Evolutionary conservation across 2,888 invertebrate species (phyloP).

Genomic region (Lobophora halterata): DNA sequence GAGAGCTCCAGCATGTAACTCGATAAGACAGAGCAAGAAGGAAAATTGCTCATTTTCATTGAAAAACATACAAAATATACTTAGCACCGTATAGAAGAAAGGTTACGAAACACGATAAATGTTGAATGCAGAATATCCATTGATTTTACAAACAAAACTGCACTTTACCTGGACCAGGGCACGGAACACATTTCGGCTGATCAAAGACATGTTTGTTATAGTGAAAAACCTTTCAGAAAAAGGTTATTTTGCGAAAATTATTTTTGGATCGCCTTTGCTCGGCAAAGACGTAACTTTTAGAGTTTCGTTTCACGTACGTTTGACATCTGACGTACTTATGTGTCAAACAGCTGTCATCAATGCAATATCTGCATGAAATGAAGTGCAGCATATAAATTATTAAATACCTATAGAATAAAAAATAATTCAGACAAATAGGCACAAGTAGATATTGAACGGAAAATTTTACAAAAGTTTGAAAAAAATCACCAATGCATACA

Average conservation of each 20-base stretch:
- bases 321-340: too few species aligned
- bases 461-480: too few species aligned
- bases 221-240: constrained; percentile 40
- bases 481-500: too few species aligned
- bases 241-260: constrained; percentile 53
- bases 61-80: constrained; percentile 17
- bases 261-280: constrained; percentile 54
- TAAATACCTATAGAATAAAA: too few species aligned
- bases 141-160: constrained; percentile 8
- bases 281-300: constrained; percentile 50
- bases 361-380: constrained; percentile 8
- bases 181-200: constrained; percentile 66
- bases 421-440: too few species aligned
- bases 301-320: constrained; percentile 35
- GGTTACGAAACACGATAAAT: constrained; percentile 67
- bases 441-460: too few species aligned
- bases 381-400: constrained; percentile 13
- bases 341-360: constrained; percentile 12
- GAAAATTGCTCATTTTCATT: constrained; percentile 23
- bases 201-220: constrained; percentile 57
- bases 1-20: constrained; percentile 8
- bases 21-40: constrained; percentile 7
- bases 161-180: constrained; percentile 63
- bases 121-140: constrained; percentile 11
- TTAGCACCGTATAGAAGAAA: constrained; percentile 20